phyloP scores from a whole-genome alignment of 2,888 invertebrate genomes.

The Scaptomyza caliginosa region DNA sequence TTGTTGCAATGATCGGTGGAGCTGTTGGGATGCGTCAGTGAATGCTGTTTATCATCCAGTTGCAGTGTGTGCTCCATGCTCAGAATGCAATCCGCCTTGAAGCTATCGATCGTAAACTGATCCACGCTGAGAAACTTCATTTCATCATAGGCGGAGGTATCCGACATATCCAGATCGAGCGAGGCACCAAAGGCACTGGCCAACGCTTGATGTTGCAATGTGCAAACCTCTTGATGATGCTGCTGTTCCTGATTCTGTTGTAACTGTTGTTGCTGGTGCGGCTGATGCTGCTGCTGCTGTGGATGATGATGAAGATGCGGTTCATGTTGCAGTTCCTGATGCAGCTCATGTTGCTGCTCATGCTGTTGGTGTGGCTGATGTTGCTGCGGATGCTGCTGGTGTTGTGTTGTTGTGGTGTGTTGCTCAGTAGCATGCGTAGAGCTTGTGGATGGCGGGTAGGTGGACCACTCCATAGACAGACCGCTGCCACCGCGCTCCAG shows the following conservation, averaged over 20 bases:
- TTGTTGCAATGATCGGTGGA: slow-evolving; percentile 17
- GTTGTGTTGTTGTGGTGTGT: slow-evolving; percentile 34
- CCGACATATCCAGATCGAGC: slow-evolving; percentile 77
- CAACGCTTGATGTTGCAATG: slow-evolving; percentile 54
- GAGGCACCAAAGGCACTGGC: slow-evolving; percentile 49
- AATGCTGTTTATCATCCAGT: slow-evolving; percentile 70
- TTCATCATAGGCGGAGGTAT: slow-evolving; percentile 82
- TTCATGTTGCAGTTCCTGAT: background rate
- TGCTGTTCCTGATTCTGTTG: slow-evolving; percentile 41
- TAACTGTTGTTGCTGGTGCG: slow-evolving; percentile 26
- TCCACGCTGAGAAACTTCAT: slow-evolving; percentile 84
- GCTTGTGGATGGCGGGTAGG: slow-evolving; percentile 63
- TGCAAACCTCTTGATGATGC: slow-evolving; percentile 40
- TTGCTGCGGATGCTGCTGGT: slow-evolving; percentile 36
- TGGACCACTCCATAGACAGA: slow-evolving; percentile 84
- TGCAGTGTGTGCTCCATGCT: slow-evolving; percentile 83
- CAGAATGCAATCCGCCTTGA: slow-evolving; percentile 84
- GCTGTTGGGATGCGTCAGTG: slow-evolving; percentile 39
- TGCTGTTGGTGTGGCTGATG: slow-evolving; percentile 35
- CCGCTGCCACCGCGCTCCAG: slow-evolving; percentile 82
- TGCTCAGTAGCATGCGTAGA: slow-evolving; percentile 36
- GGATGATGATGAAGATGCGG: background rate
- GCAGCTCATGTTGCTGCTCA: background rate
- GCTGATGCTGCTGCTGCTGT: slow-evolving; percentile 23
- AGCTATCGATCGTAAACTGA: slow-evolving; percentile 84